Evolutionary conservation across 2,113 vertebrate species (phyloP).

Genomic region (Copsychus sechellarum): DNA sequence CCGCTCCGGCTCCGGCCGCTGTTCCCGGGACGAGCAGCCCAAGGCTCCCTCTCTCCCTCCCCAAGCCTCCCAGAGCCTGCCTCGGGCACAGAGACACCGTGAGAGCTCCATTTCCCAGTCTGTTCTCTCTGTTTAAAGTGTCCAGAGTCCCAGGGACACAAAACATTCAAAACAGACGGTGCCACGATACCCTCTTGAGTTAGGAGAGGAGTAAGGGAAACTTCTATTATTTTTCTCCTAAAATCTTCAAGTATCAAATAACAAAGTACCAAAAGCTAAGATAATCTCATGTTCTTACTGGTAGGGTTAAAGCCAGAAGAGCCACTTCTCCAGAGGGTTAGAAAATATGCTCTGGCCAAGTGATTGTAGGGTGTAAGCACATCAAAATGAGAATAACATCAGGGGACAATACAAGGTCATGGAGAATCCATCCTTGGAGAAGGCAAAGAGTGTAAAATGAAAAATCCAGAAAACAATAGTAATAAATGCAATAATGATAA

Average conservation of each 20-base stretch:
- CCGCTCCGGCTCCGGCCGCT: neutral
- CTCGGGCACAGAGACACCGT: neutral
- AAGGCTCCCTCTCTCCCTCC: neutral
- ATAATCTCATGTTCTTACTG: neutral
- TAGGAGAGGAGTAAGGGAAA: neutral
- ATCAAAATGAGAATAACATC: neutral
- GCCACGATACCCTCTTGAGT: neutral
- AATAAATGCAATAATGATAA: neutral
- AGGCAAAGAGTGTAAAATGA: neutral
- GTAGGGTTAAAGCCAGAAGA: neutral
- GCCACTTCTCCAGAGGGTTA: neutral
- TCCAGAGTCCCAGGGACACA: neutral
- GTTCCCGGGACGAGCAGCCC: neutral
- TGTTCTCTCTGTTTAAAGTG: neutral
- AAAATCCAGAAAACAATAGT: neutral
- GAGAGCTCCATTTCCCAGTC: neutral
- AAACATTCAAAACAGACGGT: neutral
- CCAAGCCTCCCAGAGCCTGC: neutral
- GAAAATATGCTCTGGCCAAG: neutral
- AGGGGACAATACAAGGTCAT: neutral
- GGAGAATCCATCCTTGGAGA: neutral
- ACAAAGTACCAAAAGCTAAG: neutral
- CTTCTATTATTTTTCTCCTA: neutral
- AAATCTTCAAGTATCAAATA: neutral
- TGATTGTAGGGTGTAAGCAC: neutral